Evolutionary conservation across 2,113 vertebrate species (phyloP).

Genomic region (Circaetus gallicus): DNA sequence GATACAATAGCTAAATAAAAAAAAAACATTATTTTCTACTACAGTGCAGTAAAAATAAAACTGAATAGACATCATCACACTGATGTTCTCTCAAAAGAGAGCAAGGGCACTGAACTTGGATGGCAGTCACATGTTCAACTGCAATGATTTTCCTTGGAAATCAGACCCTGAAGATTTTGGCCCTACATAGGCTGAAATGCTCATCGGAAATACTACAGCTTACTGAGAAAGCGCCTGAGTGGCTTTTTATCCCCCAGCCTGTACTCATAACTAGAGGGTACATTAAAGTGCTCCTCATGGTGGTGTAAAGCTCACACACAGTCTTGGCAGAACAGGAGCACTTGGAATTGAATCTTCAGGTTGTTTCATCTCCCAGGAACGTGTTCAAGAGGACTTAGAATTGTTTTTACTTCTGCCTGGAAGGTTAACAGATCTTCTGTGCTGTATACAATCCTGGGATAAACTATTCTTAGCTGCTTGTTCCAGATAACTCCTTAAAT

Average conservation of each 20-base stretch:
- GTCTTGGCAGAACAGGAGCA: neutral
- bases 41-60: neutral
- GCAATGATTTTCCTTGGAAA: neutral
- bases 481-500: constrained; percentile 60
- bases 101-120: neutral
- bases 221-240: neutral
- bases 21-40: neutral
- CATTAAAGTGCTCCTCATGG: neutral
- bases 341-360: constrained; percentile 13
- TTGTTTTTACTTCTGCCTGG: constrained; percentile 41
- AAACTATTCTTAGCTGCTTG: constrained; percentile 46
- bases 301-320: neutral
- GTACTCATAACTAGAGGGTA: neutral
- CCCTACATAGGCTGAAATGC: neutral
- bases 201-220: neutral
- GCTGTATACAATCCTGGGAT: constrained; percentile 8
- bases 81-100: neutral
- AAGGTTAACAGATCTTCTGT: constrained; percentile 38
- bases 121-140: neutral
- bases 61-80: neutral
- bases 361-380: constrained; percentile 55
- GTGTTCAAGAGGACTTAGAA: constrained; percentile 11
- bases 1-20: neutral
- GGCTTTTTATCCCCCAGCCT: neutral
- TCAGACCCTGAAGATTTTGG: neutral